Base-by-base conservation (phyloP, 2,797 vertebrate species). In the Corythornis leucogaster region DNA sequence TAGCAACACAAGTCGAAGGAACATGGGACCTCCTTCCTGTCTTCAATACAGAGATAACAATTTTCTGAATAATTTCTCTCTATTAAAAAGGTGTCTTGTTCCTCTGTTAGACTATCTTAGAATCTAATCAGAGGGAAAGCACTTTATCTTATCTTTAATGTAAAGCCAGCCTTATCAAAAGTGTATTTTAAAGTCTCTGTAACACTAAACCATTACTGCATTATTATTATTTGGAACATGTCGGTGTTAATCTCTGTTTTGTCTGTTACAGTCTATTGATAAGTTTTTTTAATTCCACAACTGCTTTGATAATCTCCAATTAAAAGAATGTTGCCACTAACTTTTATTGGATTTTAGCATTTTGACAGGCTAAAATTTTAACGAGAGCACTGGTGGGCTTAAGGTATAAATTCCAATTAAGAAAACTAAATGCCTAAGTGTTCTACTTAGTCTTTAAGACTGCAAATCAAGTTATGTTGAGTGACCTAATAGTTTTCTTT, bases 141-240 rank as follows among this genome's bases (percentile, higher is more conserved):
- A 51, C 26, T 90, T 85, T 83, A 87, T 82, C 57, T 92, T 89
- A 66, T 89, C 85, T 84, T 81, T 88, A 75, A 80, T 66, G 35
- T 66, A 75, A 87, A 80, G 58, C 55, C 68, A 92, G 61, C 51
- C 62, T 82, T 58, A 86, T 70, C 68, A 55, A 85, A 86, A 42
- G 28, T 87, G 1, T 85, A 55, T 88, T 92, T 91, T 69, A 85
- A 92, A 62, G 42, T 78, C 62, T 45, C 22, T 54, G 68, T 81
- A 70, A 55, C 64, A 46, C 48, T 5, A 55, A 3, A 61, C 71
- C 42, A 15, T 81, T 85, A 57, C 40, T 73, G 21, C 21, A 30
- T 28, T 88, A 45, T 28, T 88, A 45, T 83, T 89, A 46, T 25
- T 89, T 85, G 61, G 42, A 77, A 59, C 14, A 2, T 18, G 7